Base-by-base conservation (phyloP, 92 coral and sea anemone species). In the Parazoanthus swiftii region DNA sequence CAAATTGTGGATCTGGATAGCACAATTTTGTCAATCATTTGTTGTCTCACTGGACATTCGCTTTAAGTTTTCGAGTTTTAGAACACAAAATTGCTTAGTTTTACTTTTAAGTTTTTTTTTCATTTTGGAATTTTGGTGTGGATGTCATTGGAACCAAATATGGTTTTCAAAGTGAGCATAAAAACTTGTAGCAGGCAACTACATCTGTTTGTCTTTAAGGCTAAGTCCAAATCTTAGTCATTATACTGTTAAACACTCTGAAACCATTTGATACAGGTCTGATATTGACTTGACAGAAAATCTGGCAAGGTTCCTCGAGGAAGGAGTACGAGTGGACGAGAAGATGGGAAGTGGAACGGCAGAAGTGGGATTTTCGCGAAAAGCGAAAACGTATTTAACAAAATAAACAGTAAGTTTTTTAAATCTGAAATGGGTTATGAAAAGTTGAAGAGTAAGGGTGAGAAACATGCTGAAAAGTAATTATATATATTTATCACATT, bases 171-270 rank as follows among this genome's bases (percentile, higher is more conserved):
- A 18, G 73, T 36, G 58, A 29, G 83, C 37, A 38, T 59, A 44
- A 46, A 79, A 7, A 48, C 35, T 14, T 46, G 15, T 35, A 26
- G 15, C 83, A 9, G 44, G 2, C 25, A 29, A 5, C 54, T 80
- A 79, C 82, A 79, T 79, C 67, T 79, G 82, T 56, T 80, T 80
- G 29, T 80, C 66, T 66, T 29, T 26, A 80, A 44, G 16, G 35
- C 51, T 54, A 44, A 80, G 13, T 80, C 43, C 20, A 80, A 5
- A 9, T 29, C 21, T 36, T 80, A 16, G 15, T 58, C 20, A 56
- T 56, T 54, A 58, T 39, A 36, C 26, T 16, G 13, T 35, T 23
- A 63, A 20, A 63, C 70, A 63, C 25, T 18, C 6, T 20, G 8
- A 23, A 54, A 21, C 20, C 29, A 56, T 33, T 1, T 80, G 26